Base-by-base conservation (phyloP, 2,888 invertebrate species). In the Boloria euphrosyne region DNA sequence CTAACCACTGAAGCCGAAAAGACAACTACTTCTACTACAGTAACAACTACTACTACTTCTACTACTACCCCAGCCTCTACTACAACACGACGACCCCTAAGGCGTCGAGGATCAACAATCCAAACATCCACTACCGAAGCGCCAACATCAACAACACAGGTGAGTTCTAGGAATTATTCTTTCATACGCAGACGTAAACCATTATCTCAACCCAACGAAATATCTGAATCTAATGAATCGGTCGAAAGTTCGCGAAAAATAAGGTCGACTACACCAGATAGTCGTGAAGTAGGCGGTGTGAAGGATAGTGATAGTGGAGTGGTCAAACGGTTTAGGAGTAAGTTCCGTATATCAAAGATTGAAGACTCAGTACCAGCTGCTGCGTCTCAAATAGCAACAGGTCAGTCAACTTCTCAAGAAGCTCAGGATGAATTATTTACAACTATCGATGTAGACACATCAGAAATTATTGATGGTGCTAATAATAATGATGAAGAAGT, bases 91-190 rank as follows among this genome's bases (percentile, higher is more conserved):
- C 82, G 84, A 27, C 75, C 77, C 16, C 49, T 82, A 57, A 81
- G 83, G 60, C 83, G 87, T 43, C 74, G 86, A 60, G 85, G 85
- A 1, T 76, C 86, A 13, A 78, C 79, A 46, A 46, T 46, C 14
- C 81, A 73, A 13, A 66, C 76, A 3, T 77, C 85, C 16, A 76
- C 84, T n/a, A 76, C 84, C 6, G 73, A 81, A 58, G 74, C 82
- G 1, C 75, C 84, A 13, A 75, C 82, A 10, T 76, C 86, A 10
- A 78, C 84, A 13, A 86, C 87, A 10, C 90, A 91, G 94, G 94
- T 94, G 89, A 94, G 94, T 92, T 84, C 85, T 80, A 93, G 89
- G 90, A 92, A 87, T 83, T 92, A 90, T 84, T 79, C 87, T 82
- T 88, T 87, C 71, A 80, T 90, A 71, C 87, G 84, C 70, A 89